Base-by-base conservation (phyloP, 1,140 invertebrate genomes). In the Drosophila melanica region DNA sequence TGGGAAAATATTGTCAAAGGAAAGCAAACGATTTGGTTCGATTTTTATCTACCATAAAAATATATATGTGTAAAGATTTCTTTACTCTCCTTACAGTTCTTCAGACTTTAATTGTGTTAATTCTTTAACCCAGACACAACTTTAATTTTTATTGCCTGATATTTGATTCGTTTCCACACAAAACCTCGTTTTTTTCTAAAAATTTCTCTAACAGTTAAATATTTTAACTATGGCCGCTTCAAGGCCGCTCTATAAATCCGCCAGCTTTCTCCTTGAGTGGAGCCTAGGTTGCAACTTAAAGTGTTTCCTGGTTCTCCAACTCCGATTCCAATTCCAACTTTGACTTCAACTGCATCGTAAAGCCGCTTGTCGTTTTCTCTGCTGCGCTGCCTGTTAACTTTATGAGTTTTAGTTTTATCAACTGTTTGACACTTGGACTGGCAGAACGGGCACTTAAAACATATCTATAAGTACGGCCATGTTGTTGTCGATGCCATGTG, bases 371-470 rank as follows among this genome's bases (percentile, higher is more conserved):
- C 53, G 11, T 14, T 44, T 50, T 18, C 23, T 44, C 41, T 65
- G n/a, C 27, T 27, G 27, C 27, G 27, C 27, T 27, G 18, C 30
- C 39, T 63, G 63, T 18, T 14, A 57, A 65, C 53, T 68, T 75
- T 69, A 78, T 78, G 70, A 72, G 65, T 79, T 74, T 63, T 41
- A 74, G 65, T 20, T 73, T 69, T 87, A 86, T 79, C 81, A 82
- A 76, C 71, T 71, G 51, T 55, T 81, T 72, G 81, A 82, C 81
- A 86, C 74, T 71, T 80, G 75, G 69, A 85, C 73, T 63, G 75
- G 51, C 77, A 63, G 66, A 77, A 67, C 74, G 35, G 53, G 62
- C 76, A 76, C 76, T 76, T 67, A 67, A 76, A 76, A 72, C 64
- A 74, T 77, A 76, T 47, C 37, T 66, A 77, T 65, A 75, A 60